These are phyloP conservation scores for Chymomyza amoena DNA, from an alignment of 2,888 invertebrate genomes.

Conservation along the genomic window DNA sequence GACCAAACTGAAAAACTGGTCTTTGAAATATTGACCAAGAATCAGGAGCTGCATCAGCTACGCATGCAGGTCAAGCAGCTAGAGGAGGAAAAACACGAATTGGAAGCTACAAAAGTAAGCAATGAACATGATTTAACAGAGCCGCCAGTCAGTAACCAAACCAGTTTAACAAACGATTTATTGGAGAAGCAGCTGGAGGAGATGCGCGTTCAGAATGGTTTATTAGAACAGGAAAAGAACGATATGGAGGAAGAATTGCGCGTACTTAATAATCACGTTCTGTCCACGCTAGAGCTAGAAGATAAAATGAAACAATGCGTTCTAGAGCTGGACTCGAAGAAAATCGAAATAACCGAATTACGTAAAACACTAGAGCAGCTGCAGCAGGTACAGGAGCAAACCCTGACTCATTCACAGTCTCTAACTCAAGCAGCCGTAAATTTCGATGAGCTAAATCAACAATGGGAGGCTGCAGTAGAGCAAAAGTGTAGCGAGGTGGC, in stretches of 20 bases:
- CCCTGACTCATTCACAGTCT: neutral
- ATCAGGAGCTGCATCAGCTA: constrained; percentile 78
- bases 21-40: constrained; percentile 75
- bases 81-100: constrained; percentile 78
- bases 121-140: neutral
- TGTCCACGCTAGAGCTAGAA: constrained; percentile 74
- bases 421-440: constrained; percentile 24
- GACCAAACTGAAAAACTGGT: constrained; percentile 77
- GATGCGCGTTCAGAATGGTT: constrained; percentile 57
- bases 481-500: constrained; percentile 85
- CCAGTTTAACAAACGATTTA: neutral
- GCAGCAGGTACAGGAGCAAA: constrained; percentile 27
- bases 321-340: constrained; percentile 76
- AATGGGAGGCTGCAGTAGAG: constrained; percentile 82
- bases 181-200: constrained; percentile 32
- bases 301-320: constrained; percentile 75
- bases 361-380: constrained; percentile 66
- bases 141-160: neutral
- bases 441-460: constrained; percentile 66
- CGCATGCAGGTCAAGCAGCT: constrained; percentile 78
- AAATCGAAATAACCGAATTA: constrained; percentile 76
- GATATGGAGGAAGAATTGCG: constrained; percentile 77
- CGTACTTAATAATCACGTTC: constrained; percentile 77
- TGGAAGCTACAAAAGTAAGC: constrained; percentile 59
- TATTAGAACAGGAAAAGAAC: constrained; percentile 67